A percentile compares a stretch with the other conserved stretches of the same genome.
Evolutionary conservation across 2,888 invertebrate species (phyloP).

Genomic region (Lepidocyrtoides sp.): DNA sequence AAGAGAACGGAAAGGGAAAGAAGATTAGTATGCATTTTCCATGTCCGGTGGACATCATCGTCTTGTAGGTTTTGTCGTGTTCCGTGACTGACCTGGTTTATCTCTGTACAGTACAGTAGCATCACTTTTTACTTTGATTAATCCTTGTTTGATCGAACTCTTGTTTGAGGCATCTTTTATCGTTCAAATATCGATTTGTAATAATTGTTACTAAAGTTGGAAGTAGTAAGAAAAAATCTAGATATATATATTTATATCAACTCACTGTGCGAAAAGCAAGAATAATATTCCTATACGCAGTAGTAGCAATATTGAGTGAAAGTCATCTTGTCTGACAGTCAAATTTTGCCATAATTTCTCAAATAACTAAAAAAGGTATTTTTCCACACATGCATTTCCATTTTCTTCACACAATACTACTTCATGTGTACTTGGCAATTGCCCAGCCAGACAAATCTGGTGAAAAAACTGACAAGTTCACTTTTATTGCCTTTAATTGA

Average conservation of each 20-base stretch:
- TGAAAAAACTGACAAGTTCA: background rate
- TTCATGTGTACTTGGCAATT: too few species aligned
- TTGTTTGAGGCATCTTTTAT: background rate
- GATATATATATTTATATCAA: too few species aligned
- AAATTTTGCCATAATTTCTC: background rate
- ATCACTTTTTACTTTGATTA: background rate
- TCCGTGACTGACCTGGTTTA: slow-evolving; percentile 26
- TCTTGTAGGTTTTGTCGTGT: background rate
- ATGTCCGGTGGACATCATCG: background rate
- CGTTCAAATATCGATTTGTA: slow-evolving; percentile 15
- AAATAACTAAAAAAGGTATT: background rate
- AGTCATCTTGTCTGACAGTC: background rate
- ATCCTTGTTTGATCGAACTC: slow-evolving; percentile 39
- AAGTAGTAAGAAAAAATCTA: background rate
- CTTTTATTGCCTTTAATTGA: background rate
- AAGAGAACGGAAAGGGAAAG: background rate
- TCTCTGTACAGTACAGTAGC: background rate
- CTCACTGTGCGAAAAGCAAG: background rate
- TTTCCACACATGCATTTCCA: background rate
- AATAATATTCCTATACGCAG: background rate
- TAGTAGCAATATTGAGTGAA: background rate
- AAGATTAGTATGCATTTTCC: background rate
- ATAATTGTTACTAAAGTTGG: background rate
- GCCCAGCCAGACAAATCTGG: background rate
- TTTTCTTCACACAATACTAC: too few species aligned